Conservation (phyloP, 2,113 vertebrate genomes). For the Pampusana beccarii region DNA sequence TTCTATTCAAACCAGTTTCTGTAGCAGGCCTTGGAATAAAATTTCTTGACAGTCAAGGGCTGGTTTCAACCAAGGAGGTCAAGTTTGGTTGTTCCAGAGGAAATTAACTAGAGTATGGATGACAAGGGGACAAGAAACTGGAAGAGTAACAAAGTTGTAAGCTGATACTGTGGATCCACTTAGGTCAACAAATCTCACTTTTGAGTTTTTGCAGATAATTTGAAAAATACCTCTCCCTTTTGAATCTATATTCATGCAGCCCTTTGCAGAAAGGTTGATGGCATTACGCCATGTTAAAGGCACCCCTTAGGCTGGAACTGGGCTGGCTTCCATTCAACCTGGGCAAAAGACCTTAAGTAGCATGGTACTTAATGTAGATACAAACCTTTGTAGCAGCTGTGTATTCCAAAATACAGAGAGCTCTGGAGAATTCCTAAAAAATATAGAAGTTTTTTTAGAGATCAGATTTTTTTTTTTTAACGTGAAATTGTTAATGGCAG, state of each 20-base stretch:
- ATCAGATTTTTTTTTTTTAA: background rate
- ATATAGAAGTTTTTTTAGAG: background rate
- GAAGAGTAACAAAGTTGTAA: background rate
- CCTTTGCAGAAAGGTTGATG: background rate
- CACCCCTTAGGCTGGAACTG: background rate
- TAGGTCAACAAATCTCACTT: background rate
- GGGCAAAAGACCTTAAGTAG: background rate
- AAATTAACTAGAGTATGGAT: background rate
- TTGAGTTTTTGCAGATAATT: background rate
- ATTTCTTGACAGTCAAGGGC: background rate
- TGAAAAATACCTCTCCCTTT: background rate
- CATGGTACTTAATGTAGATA: background rate
- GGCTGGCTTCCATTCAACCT: background rate
- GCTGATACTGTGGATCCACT: background rate
- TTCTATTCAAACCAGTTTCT: background rate
- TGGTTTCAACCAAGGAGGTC: background rate
- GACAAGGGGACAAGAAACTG: background rate
- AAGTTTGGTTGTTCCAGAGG: background rate
- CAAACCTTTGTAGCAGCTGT: background rate
- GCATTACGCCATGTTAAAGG: background rate
- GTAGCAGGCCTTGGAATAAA: background rate
- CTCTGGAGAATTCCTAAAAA: background rate
- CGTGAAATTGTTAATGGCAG: background rate
- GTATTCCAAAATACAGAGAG: background rate
- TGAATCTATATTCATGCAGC: background rate